Evolutionary conservation across 2,797 vertebrate genomes (phyloP), one percentile per base, ranked within the genome.

Genomic region (Artibeus jamaicensis): DNA sequence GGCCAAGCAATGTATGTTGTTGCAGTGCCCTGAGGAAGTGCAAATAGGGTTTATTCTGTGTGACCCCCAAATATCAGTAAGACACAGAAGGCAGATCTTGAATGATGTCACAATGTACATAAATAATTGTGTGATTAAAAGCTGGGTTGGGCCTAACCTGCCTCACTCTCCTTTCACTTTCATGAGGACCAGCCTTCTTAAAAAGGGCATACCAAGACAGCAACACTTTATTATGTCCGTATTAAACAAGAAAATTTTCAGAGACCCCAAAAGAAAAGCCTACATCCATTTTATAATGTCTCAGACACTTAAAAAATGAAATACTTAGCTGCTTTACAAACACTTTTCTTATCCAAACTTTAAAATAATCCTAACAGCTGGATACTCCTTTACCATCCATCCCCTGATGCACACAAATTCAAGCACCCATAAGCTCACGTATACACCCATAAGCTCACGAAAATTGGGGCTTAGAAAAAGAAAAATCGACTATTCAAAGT

Each of bases 1-100:
- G 81, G 99, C 99, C 99, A 99, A 98, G 97, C 99, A 99, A 96
- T 99, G 99, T 97, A 99, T 99, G 98, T 99, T 99, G 98, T 99
- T 99, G 98, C 99, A 99, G 97, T 99, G 99, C 24, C 99, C 99
- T 99, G 98, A 97, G 97, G 86, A 98, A 98, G 98, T 97, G 71
- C 37, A 98, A 4, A 97, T 1, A 96, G 16, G 18, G n/a, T 81
- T 93, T 92, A 3, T 83, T 93, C 65, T 79, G 34, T 34, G 24
- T 12, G 50, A 96, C 39, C 46, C 46, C 39, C n/a, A 86, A 93
- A 88, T 67, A 86, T 8, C 29, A 93, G 50, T 48, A 77, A 86
- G 46, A 84, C n/a, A 73, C 0, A 78, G 9, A 81, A 83, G 6
- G 37, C 7, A 95, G 90, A 48, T 65, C 70, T 82, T 89, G 65